Percentiles rank a stretch among this genome's conserved stretches.
Evolutionary conservation across 2,113 vertebrate genomes (phyloP).

Genomic region (Sterrhoptilus dennistouni): DNA sequence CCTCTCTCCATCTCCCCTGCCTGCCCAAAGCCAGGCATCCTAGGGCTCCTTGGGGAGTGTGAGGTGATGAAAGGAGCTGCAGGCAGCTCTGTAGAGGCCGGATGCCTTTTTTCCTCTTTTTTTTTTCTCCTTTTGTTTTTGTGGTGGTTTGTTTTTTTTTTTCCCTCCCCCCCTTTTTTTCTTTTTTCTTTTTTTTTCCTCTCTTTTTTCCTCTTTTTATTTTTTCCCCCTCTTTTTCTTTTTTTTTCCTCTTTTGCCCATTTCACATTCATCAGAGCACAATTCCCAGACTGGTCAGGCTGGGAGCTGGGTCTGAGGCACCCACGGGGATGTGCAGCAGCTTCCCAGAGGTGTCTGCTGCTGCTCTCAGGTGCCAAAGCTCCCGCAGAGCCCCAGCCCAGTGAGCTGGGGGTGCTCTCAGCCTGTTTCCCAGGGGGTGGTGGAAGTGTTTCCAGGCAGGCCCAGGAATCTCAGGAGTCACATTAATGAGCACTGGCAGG

Average conservation of each 20-base stretch:
- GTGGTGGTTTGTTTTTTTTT: too few species aligned
- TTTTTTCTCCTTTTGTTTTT: too few species aligned
- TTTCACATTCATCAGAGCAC: background rate
- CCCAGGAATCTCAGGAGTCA: rapidly evolving
- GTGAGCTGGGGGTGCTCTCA: background rate
- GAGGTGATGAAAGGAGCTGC: background rate
- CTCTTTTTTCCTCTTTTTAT: too few species aligned
- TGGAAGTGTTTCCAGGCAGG: background rate
- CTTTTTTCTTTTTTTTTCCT: background rate
- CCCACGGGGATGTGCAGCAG: background rate
- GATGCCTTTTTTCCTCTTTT: background rate
- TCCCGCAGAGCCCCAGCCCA: background rate
- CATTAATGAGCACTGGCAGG: background rate
- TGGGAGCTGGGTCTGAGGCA: background rate
- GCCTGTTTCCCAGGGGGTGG: background rate
- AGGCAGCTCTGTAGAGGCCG: rapidly evolving
- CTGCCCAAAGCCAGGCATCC: background rate
- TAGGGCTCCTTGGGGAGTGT: background rate
- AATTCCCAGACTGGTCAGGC: background rate
- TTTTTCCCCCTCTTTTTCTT: too few species aligned
- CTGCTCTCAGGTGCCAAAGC: background rate
- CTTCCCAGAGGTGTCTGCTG: background rate
- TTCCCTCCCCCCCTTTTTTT: too few species aligned
- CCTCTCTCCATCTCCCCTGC: background rate
- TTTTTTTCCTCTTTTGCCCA: background rate